Evolutionary conservation across 2,797 vertebrate genomes (phyloP), one percentile per base, ranked within the genome.

Genomic region (Etheostoma perlongum): DNA sequence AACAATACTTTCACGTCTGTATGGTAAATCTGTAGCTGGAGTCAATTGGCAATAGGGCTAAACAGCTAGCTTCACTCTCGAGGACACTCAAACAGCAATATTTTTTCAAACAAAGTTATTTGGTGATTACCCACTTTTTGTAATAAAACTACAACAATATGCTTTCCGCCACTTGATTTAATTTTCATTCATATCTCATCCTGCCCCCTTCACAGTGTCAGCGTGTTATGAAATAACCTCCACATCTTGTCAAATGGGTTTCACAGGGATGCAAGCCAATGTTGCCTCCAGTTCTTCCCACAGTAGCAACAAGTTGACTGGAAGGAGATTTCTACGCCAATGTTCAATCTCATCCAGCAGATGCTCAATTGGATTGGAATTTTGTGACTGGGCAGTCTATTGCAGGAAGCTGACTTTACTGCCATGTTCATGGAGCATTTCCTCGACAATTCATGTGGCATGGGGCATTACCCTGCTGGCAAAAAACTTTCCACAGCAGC

Each of bases 281-380:
- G 83, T 89, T 88, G 83, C 86, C 78, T 79, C 74, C 68, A 69
- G 62, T 51, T 64, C 75, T 79, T 91, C 73, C 76, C 78, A 78
- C 65, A 82, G 79, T 66, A 69, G 77, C 77, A 85, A 81, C 72
- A 74, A 86, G 83, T 84, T 78, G 76, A 84, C 75, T 83, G 73
- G 79, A 81, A 88, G 84, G 69, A 72, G 49, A 81, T 86, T 68
- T 71, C 33, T 30, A 11, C 60, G 77, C 69, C 77, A 79, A 80
- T 88, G 86, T 85, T 86, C 79, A 81, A 78, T 89, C 82, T 78
- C 81, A 90, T 81, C 66, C 81, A 52, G 58, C 86, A 91, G 85
- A 90, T 90, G 84, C 82, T 89, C 87, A 87, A 74, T 86, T 89
- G 86, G 80, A 87, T 63, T 89, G 82, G 87, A 88, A 83, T 91